Conservation (phyloP, 2,113 vertebrate species). For the Stercorarius parasiticus region DNA sequence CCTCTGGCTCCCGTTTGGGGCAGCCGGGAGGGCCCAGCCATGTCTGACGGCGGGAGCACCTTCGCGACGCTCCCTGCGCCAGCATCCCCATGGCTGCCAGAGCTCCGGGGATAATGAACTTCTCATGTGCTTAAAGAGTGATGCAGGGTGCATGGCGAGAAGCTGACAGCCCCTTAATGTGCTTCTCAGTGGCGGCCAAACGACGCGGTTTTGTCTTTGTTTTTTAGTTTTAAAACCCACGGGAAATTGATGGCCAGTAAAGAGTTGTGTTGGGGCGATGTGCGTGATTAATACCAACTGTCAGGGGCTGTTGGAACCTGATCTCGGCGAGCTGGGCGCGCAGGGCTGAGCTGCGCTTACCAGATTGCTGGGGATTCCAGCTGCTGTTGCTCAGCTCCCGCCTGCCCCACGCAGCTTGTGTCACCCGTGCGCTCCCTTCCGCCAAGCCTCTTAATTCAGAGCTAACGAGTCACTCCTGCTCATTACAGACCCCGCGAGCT, state of each 20-base stretch:
- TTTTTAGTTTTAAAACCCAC: constrained; percentile 76
- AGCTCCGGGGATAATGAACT: constrained; percentile 84
- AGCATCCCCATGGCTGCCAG: constrained; percentile 69
- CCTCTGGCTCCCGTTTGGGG: rapidly evolving
- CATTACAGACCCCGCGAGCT: not conserved
- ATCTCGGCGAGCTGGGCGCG: not conserved
- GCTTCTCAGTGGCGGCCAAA: constrained; percentile 80
- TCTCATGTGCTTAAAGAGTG: constrained; percentile 90
- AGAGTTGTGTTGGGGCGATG: constrained; percentile 81
- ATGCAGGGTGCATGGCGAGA: constrained; percentile 83
- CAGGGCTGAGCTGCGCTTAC: not conserved
- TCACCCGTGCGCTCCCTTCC: not conserved
- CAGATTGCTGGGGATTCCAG: constrained; percentile 7
- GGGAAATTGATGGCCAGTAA: constrained; percentile 83
- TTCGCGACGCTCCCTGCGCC: constrained; percentile 42
- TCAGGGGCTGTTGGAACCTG: constrained; percentile 76
- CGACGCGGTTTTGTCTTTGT: constrained; percentile 74
- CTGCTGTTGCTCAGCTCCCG: not conserved
- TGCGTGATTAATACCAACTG: constrained; percentile 85
- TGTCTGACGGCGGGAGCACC: not conserved
- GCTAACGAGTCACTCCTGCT: not conserved
- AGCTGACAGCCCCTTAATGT: constrained; percentile 87
- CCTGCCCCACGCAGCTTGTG: constrained; percentile 60
- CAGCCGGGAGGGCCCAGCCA: not conserved
- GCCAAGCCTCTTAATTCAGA: not conserved